These are phyloP conservation scores for Pantherophis alleghaniensis DNA, from an alignment of 2,797 vertebrate species.

Conservation along the genomic window DNA sequence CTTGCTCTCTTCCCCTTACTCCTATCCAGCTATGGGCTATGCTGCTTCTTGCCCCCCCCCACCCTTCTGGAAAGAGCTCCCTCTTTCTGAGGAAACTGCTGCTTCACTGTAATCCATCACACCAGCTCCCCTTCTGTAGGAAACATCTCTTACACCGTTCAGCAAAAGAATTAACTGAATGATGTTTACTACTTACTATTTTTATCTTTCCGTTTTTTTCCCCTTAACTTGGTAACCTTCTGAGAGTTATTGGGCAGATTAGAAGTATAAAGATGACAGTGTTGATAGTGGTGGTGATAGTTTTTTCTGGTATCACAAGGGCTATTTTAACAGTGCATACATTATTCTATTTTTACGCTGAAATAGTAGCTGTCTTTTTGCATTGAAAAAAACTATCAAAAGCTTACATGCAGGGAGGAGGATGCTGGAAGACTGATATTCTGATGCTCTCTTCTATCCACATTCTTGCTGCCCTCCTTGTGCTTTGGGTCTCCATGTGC, in stretches of 20 bases:
- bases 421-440: not conserved
- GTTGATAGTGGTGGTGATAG: not conserved
- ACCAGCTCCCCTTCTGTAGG: not conserved
- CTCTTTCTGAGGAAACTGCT: not conserved
- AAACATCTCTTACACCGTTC: not conserved
- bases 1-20: not conserved
- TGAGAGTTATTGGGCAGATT: not conserved
- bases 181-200: not conserved
- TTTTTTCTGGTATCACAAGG: not conserved
- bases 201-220: not conserved
- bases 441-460: not conserved
- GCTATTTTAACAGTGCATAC: not conserved
- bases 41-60: not conserved
- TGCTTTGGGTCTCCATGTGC: not conserved
- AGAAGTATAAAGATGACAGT: not conserved
- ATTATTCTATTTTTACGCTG: not conserved
- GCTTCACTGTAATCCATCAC: not conserved
- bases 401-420: not conserved
- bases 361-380: not conserved
- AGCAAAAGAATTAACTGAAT: not conserved
- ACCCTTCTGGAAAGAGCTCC: not conserved
- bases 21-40: not conserved
- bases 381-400: not conserved
- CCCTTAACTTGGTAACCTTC: not conserved
- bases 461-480: not conserved